phyloP scores from a whole-genome alignment of 1,140 invertebrate genomes.

The Neodiprion fabricii region DNA sequence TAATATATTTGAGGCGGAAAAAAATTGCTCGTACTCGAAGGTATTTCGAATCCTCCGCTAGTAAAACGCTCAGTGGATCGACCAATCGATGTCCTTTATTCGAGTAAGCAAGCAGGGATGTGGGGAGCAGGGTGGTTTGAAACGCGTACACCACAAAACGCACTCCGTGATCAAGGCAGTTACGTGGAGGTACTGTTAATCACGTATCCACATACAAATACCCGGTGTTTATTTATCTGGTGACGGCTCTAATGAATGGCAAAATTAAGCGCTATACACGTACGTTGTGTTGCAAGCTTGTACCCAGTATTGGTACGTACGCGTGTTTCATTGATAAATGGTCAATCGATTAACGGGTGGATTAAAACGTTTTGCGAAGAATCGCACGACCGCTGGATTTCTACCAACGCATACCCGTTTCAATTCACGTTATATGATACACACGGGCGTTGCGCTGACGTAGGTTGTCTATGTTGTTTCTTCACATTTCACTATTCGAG shows the following conservation, averaged over 20 bases:
- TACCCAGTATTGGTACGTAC: background rate
- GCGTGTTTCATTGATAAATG: constrained; percentile 5
- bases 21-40: background rate
- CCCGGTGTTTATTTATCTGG: constrained; percentile 49
- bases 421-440: too few relatives aligned
- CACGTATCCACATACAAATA: constrained; percentile 47
- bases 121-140: background rate
- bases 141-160: constrained; percentile 1
- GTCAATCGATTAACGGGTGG: background rate
- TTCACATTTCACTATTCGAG: too few relatives aligned
- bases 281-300: background rate
- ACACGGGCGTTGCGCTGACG: too few relatives aligned
- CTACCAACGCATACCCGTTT: too few relatives aligned
- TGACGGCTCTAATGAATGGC: constrained; percentile 54
- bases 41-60: constrained; percentile 15
- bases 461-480: too few relatives aligned
- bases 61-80: constrained; percentile 24
- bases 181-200: constrained; percentile 50
- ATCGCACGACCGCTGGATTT: background rate
- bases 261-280: constrained; percentile 43
- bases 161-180: constrained; percentile 38
- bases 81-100: constrained; percentile 42
- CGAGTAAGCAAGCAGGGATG: constrained; percentile 7
- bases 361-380: background rate
- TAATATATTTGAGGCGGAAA: too few relatives aligned